Evolutionary conservation across 2,797 vertebrate species (phyloP).

Genomic region (Siniperca obscura): DNA sequence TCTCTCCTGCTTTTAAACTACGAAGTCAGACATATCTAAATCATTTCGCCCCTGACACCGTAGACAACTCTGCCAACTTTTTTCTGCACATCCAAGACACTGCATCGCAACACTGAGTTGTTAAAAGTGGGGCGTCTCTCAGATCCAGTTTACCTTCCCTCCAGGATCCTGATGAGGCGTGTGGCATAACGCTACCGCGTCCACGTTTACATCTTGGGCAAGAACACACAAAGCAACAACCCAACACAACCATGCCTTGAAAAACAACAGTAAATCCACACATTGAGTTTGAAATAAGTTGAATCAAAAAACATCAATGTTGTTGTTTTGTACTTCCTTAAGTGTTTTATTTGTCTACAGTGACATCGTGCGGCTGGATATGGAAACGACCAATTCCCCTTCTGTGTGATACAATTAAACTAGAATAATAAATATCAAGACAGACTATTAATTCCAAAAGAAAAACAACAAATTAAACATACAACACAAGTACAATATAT

Average conservation of each 20-base stretch:
- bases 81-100: slow-evolving; percentile 51
- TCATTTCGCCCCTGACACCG: slow-evolving; percentile 58
- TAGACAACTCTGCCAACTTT: slow-evolving; percentile 65
- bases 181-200: neutral
- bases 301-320: slow-evolving; percentile 16
- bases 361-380: slow-evolving; percentile 69
- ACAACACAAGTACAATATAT: neutral
- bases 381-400: neutral
- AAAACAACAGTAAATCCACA: neutral
- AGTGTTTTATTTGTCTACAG: slow-evolving; percentile 52
- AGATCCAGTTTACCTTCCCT: slow-evolving; percentile 42
- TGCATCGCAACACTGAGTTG: slow-evolving; percentile 37
- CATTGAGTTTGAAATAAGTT: neutral
- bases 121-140: slow-evolving; percentile 67
- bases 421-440: slow-evolving; percentile 5
- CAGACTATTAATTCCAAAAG: neutral
- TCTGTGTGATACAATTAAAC: neutral
- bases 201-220: neutral
- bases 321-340: slow-evolving; percentile 48
- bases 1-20: slow-evolving; percentile 36
- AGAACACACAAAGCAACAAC: neutral
- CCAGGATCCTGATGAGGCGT: slow-evolving; percentile 17
- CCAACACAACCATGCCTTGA: fast-evolving
- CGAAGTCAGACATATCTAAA: slow-evolving; percentile 30
- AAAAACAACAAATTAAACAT: neutral